Base-by-base conservation (phyloP, 2,888 invertebrate species). In the Epiblema foenella region DNA sequence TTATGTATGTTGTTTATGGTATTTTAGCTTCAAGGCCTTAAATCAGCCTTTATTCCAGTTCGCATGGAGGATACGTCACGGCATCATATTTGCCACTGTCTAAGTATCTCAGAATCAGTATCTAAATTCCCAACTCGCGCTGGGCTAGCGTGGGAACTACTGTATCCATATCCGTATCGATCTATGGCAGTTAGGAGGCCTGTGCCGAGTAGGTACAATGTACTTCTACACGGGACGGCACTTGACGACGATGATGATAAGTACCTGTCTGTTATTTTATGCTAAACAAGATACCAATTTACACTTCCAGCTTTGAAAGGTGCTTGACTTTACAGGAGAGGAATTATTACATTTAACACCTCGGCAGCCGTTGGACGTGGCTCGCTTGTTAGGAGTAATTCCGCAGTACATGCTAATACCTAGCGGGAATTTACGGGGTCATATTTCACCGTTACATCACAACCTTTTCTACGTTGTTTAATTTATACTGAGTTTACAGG, bases 361-460 rank as follows among this genome's bases (percentile, higher is more conserved):
- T 79, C 63, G 66, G 72, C 75, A 62, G 71, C 65, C 54, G 57
- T 39, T 37, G 60, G 65, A 74, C 77, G 75, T 77, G 80, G 75
- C 67, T 73, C 67, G 76, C 80, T 81, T 73, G 77, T 82, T 83
- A 83, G 81, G 69, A 73, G 74, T 75, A 51, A 69, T 69, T 64
- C 69, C 64, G 17, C 39, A 20, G 69, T 56, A 62, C 71, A 71
- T 51, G 71, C 71, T 71, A 67, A 71, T 60, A 67, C 51, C 59
- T 70, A 70, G 67, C 66, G 67, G 66, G 66, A 71, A 71, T 71
- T 71, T 67, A 71, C 71, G 60, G 69, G 59, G 29, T 58, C 70
- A 60, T 70, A 66, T 63, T 70, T 70, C 42, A 70, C 59, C 15
- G 58, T 39, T 57, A 15, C 29, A 52, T 24, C 42, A 42, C 42